phyloP scores from a whole-genome alignment of 2,888 invertebrate genomes.

The Ethmia dodecea region DNA sequence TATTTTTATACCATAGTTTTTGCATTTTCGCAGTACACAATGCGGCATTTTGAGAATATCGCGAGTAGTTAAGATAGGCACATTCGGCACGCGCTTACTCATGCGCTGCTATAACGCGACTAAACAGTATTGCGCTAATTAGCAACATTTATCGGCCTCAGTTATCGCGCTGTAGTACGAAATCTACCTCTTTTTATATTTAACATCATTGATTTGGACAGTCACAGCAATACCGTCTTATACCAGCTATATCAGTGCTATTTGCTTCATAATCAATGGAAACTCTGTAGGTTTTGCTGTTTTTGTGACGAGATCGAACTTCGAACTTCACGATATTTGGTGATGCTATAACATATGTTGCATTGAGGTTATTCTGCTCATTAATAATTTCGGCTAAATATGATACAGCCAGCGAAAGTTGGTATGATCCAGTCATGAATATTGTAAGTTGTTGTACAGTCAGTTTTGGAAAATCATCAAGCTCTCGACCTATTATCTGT shows the following conservation, averaged over 20 bases:
- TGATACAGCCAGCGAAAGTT: not conserved
- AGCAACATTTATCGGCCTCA: no score
- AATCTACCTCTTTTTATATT: no score
- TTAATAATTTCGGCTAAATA: not conserved
- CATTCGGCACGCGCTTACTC: no score
- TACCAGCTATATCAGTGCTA: not conserved
- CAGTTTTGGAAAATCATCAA: not conserved
- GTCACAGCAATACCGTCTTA: slow-evolving; percentile 2
- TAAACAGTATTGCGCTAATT: no score
- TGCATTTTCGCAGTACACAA: no score
- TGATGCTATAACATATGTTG: not conserved
- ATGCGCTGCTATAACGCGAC: no score
- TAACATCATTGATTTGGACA: no score
- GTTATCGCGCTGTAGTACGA: no score
- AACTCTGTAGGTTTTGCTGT: slow-evolving; percentile 1
- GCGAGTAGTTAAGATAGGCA: no score
- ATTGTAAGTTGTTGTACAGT: not conserved
- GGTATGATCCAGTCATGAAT: not conserved
- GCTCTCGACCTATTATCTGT: not conserved
- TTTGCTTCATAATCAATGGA: not conserved
- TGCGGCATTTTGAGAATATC: no score
- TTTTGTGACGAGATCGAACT: slow-evolving; percentile 2
- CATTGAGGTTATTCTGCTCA: not conserved
- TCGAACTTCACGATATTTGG: not conserved
- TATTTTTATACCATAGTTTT: no score